phyloP scores from a whole-genome alignment of 37 sponge, comb jelly and placozoan genomes.

The Spongilla lacustris region DNA sequence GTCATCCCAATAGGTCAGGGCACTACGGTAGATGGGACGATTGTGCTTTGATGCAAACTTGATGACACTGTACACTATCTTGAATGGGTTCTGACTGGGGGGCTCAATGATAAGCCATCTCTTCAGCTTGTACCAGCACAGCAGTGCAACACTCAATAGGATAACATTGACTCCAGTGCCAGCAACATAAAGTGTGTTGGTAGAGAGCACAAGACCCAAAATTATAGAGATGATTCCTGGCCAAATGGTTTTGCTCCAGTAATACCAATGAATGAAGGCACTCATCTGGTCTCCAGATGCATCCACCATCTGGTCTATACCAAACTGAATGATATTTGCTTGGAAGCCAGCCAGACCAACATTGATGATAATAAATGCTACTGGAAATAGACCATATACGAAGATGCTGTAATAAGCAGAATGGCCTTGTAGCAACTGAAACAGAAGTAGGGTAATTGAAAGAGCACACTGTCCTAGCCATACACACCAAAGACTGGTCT shows the following conservation, averaged over 20 bases:
- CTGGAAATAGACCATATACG: background rate
- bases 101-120: background rate
- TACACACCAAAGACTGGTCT: background rate
- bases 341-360: slow-evolving; percentile 13
- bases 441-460: background rate
- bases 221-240: no score
- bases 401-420: no score
- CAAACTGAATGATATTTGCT: slow-evolving; percentile 17
- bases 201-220: background rate
- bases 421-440: background rate
- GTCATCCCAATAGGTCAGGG: slow-evolving; percentile 33
- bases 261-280: slow-evolving; percentile 24
- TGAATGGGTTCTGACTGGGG: slow-evolving; percentile 5
- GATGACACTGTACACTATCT: slow-evolving; percentile 9
- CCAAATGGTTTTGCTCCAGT: background rate
- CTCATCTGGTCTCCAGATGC: slow-evolving; percentile 4
- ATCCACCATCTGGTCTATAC: slow-evolving; percentile 11
- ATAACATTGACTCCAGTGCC: background rate
- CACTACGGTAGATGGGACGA: slow-evolving; percentile 15
- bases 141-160: background rate
- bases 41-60: slow-evolving; percentile 26
- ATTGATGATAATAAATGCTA: slow-evolving; percentile 10
- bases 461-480: background rate
- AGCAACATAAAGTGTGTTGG: background rate
- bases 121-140: background rate